Base-by-base conservation (phyloP, 2,888 invertebrate species). In the Schrankia costaestrigalis region DNA sequence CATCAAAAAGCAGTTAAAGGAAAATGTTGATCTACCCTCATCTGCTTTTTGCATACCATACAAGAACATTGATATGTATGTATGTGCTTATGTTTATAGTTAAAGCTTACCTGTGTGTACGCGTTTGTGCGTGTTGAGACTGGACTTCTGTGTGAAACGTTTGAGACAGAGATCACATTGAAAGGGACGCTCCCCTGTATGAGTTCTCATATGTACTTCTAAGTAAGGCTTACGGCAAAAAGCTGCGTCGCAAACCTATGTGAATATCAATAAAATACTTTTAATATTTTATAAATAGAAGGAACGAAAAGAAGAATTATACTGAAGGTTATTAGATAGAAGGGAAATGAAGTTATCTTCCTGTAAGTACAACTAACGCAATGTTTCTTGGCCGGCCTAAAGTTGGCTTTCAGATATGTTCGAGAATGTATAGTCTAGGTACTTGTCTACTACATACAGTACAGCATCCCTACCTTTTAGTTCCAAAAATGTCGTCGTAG, bases 191-290 rank as follows among this genome's bases (percentile, higher is more conserved):
- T 93, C 93, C 38, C 93, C 93, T 10, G 94, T 94, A 84, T 94
- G 94, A 41, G 93, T 93, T 71, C 94, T 90, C 92, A 94, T 92
- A 71, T 94, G 94, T 27, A 94, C 93, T 80, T 94, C 94, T 50
- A 94, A 78, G 75, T 94, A 94, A 28, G 94, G 94, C 82, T 94
- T 94, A 56, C 94, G 91, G 69, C 94, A 94, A 71, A 94, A 94
- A 44, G 93, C 92, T 26, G 93, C 93, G 65, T 93, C 93, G 76
- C 94, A 94, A 28, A 89, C 89, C 90, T 90, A 59, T 5, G 26
- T 12, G 42, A 37, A 46, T 11, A 21, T 41, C 12, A 14, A 15
- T 24, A 11, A 11, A 8, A n/a, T n/a, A n/a, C n/a, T n/a, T n/a
- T n/a, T n/a, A n/a, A n/a, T n/a, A n/a, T 12, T 2, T n/a, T 21